Evolutionary conservation across 64 coral and sea anemone genomes (phyloP), one percentile per base, ranked within the genome.

Genomic region (Pocillopora damicornis): DNA sequence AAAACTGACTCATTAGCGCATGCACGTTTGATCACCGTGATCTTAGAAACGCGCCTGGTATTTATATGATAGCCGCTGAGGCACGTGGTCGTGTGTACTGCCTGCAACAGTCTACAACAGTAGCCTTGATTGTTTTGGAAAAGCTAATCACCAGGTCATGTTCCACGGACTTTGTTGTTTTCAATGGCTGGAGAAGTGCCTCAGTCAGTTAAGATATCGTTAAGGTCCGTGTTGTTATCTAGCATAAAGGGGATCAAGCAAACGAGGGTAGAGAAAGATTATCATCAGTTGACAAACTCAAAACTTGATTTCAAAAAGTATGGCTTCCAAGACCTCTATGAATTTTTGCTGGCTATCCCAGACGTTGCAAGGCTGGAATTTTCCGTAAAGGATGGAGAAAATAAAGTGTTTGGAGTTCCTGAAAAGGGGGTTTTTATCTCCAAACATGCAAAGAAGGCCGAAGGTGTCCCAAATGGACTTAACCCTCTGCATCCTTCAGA

Each of bases 291-390:
- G 15, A 65, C 69, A 20, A 42, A 76, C 36, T 45, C 68, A 0
- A 86, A 74, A 25, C 72, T 93, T 15, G 80, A 96, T 10, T 86
- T 76, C 67, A 81, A 42, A 76, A 80, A 92, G 17, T 71, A 93
- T 82, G 94, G 94, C 61, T 96, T 83, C 79, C 65, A 87, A 26
- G 60, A 77, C 64, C 38, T 96, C 26, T 96, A 90, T 77, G 91
- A 93, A 37, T 93, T 96, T 86, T 67, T 96, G 37, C 30, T 61
- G 16, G 90, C 94, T 26, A 64, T 96, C 51, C 94, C 94, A 14
- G 94, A 93, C 37, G 87, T 96, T 76, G 94, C 94, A 59, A 75
- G 94, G 78, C 59, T 96, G 69, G 77, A 92, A 12, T 96, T 80
- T 89, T 92, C 87, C 9, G 67, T 86, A 15, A 96, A 96, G 59